These are phyloP conservation scores for Oceanites oceanicus DNA, from an alignment of 2,113 vertebrate genomes.

Conservation along the genomic window DNA sequence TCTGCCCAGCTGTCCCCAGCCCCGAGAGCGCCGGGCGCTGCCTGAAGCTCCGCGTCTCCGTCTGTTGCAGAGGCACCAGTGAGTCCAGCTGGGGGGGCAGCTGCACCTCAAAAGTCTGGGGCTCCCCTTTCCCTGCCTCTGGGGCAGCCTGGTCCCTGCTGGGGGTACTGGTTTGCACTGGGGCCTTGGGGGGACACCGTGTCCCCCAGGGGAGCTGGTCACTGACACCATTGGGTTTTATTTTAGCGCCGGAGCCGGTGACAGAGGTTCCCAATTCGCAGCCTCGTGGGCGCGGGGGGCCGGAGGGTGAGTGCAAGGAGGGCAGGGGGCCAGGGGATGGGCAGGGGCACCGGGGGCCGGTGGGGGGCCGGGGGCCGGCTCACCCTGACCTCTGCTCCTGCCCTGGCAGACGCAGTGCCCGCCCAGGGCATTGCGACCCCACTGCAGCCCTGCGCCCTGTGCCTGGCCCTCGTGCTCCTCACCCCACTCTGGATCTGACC, in stretches of 20 bases:
- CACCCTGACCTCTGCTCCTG: not conserved
- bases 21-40: conserved; percentile 67
- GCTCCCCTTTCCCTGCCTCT: not conserved
- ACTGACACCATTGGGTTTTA: not conserved
- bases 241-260: conserved; percentile 1
- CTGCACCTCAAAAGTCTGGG: not conserved
- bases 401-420: not conserved
- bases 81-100: not conserved
- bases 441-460: not conserved
- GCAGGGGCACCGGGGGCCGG: accelerated
- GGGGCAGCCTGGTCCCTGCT: not conserved
- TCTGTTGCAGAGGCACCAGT: conserved; percentile 74
- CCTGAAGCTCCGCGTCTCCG: conserved; percentile 70
- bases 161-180: not conserved
- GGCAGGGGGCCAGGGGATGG: not conserved
- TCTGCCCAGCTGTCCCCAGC: conserved; percentile 63
- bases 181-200: not conserved
- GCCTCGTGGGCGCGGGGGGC: not conserved
- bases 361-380: not conserved
- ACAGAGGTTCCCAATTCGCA: conserved; percentile 48
- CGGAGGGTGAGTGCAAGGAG: not conserved
- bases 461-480: not conserved
- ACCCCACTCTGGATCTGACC: conserved; percentile 41
- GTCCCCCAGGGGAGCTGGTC: not conserved
- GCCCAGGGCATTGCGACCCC: not conserved